Evolutionary conservation across 1,140 invertebrate genomes (phyloP).

Genomic region (Atta colombica): DNA sequence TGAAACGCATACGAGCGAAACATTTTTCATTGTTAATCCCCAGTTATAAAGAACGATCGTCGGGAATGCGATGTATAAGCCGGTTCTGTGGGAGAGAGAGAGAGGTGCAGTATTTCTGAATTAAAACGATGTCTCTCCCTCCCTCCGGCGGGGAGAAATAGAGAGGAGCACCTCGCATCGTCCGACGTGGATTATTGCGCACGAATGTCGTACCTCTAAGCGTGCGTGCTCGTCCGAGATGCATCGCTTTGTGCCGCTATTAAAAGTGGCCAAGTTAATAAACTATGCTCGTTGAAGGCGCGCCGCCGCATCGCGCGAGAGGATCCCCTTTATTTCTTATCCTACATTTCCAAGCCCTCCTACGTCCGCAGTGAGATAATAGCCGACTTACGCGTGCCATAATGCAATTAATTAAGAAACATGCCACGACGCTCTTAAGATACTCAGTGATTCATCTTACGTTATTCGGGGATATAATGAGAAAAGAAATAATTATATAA

Average conservation of each 20-base stretch:
- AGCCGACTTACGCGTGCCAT: constrained; percentile 43
- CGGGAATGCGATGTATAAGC: constrained; percentile 7
- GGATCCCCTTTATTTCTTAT: constrained; percentile 41
- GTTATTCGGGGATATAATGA: background rate
- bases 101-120: constrained; percentile 62
- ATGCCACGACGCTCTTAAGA: background rate
- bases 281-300: constrained; percentile 55
- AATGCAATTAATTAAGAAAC: constrained; percentile 41
- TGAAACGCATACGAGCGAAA: constrained; percentile 3
- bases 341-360: constrained; percentile 4
- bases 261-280: constrained; percentile 69
- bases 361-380: constrained; percentile 45
- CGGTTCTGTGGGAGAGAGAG: background rate
- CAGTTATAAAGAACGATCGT: constrained; percentile 61
- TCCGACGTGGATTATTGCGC: constrained; percentile 67
- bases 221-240: constrained; percentile 44
- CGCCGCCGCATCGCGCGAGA: constrained; percentile 13
- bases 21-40: constrained; percentile 55
- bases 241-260: constrained; percentile 65
- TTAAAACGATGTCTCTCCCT: constrained; percentile 47
- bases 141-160: background rate
- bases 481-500: background rate
- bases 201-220: constrained; percentile 48
- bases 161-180: constrained; percentile 49
- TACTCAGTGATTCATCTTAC: constrained; percentile 3